Base-by-base conservation (phyloP, 2,797 vertebrate species). In the Epinephelus awoara region DNA sequence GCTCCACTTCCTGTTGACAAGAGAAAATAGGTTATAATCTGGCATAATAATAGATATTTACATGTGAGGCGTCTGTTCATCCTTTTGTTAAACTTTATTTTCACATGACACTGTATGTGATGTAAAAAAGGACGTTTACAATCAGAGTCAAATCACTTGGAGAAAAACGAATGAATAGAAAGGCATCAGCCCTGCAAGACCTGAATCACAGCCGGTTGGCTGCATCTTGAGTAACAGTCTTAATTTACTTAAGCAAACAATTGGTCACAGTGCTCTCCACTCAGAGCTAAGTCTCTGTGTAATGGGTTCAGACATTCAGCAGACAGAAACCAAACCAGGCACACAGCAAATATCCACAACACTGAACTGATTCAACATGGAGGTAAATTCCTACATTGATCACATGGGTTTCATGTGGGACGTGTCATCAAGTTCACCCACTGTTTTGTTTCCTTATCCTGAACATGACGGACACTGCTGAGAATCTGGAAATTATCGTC, bases 1-100 rank as follows among this genome's bases (percentile, higher is more conserved):
- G 46, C 18, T 79, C 25, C 17, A 67, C 67, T 79, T 88, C 85
- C 86, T 84, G 85, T 75, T 84, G 78, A 86, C 70, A 57, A 54
- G 27, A 73, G 58, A 84, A 84, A 79, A 66, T 67, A 69, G 66
- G 61, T 79, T 81, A 63, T 52, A 67, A 76, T 85, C 34, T 68
- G 46, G 5, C 8, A 49, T 47, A 51, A 23, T 51, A 47, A 12
- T 50, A 59, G 66, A n/a, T 44, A 21, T 9, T 64, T 54, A 29
- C 50, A 23, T 3, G 15, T 6, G 13, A 10, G 51, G 19, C 4
- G 10, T 3, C 17, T 18, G 50, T 25, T 11, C 4, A 1, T 25
- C 21, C 9, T 0, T 42, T 12, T 42, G 40, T 42, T 42, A 5
- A 40, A 40, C 14, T 40, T 25, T 40, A 46, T 52, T 62, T 56